phyloP scores from a whole-genome alignment of 1,140 invertebrate species.

The Drosophila grimshawi region DNA sequence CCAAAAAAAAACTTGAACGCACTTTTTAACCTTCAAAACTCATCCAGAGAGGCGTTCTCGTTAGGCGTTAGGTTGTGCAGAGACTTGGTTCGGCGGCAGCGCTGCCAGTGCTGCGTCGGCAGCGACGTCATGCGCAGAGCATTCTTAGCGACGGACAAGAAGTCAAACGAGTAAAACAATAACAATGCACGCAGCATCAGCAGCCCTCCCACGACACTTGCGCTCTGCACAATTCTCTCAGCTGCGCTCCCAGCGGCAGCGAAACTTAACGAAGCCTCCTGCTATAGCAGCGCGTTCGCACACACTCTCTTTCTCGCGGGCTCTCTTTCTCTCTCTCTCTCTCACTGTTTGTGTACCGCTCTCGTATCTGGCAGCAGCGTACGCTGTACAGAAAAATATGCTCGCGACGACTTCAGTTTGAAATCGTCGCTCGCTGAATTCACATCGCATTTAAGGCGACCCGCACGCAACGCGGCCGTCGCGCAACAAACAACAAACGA shows the following conservation, averaged over 20 bases:
- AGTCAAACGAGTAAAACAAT: constrained; percentile 34
- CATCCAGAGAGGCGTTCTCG: constrained; percentile 45
- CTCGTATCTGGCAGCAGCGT: constrained; percentile 12
- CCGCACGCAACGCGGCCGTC: constrained; percentile 52
- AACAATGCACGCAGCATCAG: constrained; percentile 50
- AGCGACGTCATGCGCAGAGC: constrained; percentile 59
- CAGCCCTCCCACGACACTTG: constrained; percentile 68
- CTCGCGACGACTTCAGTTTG: constrained; percentile 40
- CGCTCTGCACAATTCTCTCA: constrained; percentile 37
- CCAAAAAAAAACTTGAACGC: constrained; percentile 49
- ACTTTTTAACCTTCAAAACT: constrained; percentile 77
- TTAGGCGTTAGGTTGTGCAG: constrained; percentile 32
- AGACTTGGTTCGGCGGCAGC: constrained; percentile 46
- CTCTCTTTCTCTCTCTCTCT: neutral
- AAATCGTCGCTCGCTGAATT: constrained; percentile 60
- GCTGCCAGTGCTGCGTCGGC: constrained; percentile 41
- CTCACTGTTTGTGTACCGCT: neutral
- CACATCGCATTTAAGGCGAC: constrained; percentile 46
- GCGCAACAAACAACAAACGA: constrained; percentile 51
- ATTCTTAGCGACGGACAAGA: constrained; percentile 16
- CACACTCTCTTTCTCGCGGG: neutral
- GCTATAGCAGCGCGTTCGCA: neutral
- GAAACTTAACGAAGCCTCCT: constrained; percentile 46
- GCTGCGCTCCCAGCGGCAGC: neutral
- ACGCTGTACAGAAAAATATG: constrained; percentile 30